These are phyloP conservation scores for Linepithema humile DNA, from an alignment of 1,140 invertebrate genomes.

Conservation along the genomic window DNA sequence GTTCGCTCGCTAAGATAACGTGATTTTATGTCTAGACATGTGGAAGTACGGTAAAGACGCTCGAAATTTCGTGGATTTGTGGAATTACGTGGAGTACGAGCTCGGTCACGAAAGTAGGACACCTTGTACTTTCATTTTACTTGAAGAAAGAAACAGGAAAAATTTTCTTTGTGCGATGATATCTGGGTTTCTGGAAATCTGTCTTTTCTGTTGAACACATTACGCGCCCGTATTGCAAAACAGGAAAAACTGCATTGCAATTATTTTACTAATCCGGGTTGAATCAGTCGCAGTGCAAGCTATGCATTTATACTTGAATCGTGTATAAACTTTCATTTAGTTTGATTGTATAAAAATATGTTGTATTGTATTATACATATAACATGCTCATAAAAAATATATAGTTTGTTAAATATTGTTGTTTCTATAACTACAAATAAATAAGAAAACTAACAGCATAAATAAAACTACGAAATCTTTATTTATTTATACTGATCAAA, in stretches of 20 bases:
- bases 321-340: background rate
- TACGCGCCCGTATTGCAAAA: background rate
- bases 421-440: too few relatives aligned
- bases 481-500: too few relatives aligned
- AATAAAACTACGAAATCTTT: too few relatives aligned
- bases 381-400: too few relatives aligned
- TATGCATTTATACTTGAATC: background rate
- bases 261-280: background rate
- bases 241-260: background rate
- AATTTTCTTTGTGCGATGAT: background rate
- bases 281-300: background rate
- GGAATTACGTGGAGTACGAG: background rate
- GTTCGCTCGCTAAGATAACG: background rate
- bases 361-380: background rate
- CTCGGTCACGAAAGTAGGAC: background rate
- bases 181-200: background rate
- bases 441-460: too few relatives aligned
- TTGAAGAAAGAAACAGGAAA: background rate
- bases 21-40: background rate
- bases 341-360: background rate
- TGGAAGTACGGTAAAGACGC: background rate
- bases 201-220: background rate
- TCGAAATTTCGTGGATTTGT: slow-evolving; percentile 4
- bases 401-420: too few relatives aligned
- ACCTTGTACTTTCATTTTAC: background rate